Evolutionary conservation across 2,113 vertebrate species (phyloP).

Genomic region (Phyllostomus hastatus): DNA sequence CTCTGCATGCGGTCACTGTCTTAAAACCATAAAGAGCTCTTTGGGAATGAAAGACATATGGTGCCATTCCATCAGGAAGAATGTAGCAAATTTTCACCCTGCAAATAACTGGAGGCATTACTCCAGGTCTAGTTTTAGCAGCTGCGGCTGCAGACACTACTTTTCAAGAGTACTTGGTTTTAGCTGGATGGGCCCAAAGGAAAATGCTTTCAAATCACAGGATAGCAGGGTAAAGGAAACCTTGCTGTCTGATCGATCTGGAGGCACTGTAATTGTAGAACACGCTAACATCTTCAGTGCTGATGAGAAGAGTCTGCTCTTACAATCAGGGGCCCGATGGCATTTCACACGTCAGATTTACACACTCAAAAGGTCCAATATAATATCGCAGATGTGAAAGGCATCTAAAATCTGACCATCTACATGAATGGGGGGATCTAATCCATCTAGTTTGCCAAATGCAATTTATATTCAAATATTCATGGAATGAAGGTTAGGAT

Average conservation of each 20-base stretch:
- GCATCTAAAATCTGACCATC: not conserved
- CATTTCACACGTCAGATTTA: not conserved
- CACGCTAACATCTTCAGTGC: not conserved
- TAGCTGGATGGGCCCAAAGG: not conserved
- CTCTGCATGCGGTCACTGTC: not conserved
- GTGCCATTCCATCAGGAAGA: constrained; percentile 8
- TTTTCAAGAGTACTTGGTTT: constrained; percentile 27
- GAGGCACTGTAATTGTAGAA: not conserved
- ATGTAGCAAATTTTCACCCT: constrained; percentile 16
- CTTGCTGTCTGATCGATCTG: not conserved
- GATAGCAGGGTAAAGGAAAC: not conserved
- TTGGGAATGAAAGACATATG: constrained; percentile 6
- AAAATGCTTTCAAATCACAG: constrained; percentile 52
- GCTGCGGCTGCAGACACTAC: not conserved
- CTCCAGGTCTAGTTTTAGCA: constrained; percentile 1
- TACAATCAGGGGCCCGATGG: not conserved
- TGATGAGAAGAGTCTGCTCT: not conserved
- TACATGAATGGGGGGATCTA: not conserved
- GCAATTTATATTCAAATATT: not conserved
- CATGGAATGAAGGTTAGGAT: not conserved
- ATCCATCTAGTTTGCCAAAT: not conserved
- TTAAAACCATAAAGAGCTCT: not conserved
- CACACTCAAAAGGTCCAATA: not conserved
- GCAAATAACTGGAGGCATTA: not conserved
- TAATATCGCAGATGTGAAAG: not conserved